Percentiles rank a stretch among this genome's conserved stretches.
Evolutionary conservation across 1,140 invertebrate genomes (phyloP).

Genomic region (Drosophila busckii): DNA sequence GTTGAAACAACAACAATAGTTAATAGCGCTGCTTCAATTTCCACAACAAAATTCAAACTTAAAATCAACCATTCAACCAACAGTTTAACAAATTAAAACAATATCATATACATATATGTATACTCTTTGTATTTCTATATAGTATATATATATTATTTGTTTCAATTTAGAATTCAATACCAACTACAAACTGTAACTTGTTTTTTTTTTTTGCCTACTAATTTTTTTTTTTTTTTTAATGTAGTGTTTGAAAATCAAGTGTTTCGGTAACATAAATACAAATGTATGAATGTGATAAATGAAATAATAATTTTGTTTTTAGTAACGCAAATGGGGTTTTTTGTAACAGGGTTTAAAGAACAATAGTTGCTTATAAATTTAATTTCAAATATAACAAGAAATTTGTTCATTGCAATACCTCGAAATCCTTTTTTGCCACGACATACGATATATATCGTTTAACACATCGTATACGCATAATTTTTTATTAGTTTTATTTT

Average conservation of each 20-base stretch:
- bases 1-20: constrained; percentile 32
- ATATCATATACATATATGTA: constrained; percentile 48
- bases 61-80: constrained; percentile 37
- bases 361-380: constrained; percentile 75
- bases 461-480: too few relatives aligned
- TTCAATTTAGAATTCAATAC: constrained; percentile 37
- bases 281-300: constrained; percentile 46
- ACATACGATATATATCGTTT: constrained; percentile 33
- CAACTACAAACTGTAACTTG: constrained; percentile 56
- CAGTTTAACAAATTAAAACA: constrained; percentile 31
- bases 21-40: constrained; percentile 31
- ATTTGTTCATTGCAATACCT: constrained; percentile 78
- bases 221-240: constrained; percentile 21
- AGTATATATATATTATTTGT: constrained; percentile 41
- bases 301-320: constrained; percentile 15
- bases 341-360: constrained; percentile 55
- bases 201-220: constrained; percentile 30
- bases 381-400: constrained; percentile 75
- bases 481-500: constrained; percentile 8
- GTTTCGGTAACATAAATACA: constrained; percentile 37
- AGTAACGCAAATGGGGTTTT: constrained; percentile 38
- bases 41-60: too few relatives aligned
- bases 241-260: constrained; percentile 35
- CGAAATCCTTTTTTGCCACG: constrained; percentile 75
- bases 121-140: constrained; percentile 22